These are phyloP conservation scores for Diplodus sargus DNA, from an alignment of 2,797 vertebrate genomes.

Conservation along the genomic window DNA sequence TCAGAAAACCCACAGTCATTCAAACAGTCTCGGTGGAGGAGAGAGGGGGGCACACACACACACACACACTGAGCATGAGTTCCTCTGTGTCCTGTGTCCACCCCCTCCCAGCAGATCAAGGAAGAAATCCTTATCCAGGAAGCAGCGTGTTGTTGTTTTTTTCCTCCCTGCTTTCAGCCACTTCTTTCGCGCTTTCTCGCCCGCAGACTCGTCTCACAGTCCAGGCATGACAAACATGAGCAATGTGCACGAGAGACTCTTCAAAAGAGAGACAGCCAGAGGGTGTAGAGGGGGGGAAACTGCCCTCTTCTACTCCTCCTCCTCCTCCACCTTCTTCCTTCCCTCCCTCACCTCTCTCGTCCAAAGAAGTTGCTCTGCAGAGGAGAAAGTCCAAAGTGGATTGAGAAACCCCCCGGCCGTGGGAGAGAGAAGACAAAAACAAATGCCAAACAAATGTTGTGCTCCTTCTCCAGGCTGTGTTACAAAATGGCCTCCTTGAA, in stretches of 20 bases:
- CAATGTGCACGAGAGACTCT: slow-evolving; percentile 38
- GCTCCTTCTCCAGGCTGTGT: slow-evolving; percentile 63
- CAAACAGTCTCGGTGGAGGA: slow-evolving; percentile 53
- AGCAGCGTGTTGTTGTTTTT: slow-evolving; percentile 42
- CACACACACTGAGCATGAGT: slow-evolving; percentile 29
- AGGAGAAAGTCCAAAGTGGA: slow-evolving; percentile 81
- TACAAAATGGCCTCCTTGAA: slow-evolving; percentile 88
- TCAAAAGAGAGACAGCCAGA: slow-evolving; percentile 28
- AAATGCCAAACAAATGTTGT: slow-evolving; percentile 74
- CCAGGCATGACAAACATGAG: slow-evolving; percentile 56
- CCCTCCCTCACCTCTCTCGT: slow-evolving; percentile 36
- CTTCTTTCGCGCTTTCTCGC: slow-evolving; percentile 31
- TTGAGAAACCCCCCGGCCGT: slow-evolving; percentile 62
- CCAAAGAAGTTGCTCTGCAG: slow-evolving; percentile 68
- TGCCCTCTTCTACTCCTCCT: slow-evolving; percentile 28
- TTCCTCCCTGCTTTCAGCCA: slow-evolving; percentile 40
- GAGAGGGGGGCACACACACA: slow-evolving; percentile 41
- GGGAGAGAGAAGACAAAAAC: slow-evolving; percentile 51
- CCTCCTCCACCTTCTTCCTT: slow-evolving; percentile 51
- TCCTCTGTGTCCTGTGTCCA: slow-evolving; percentile 61
- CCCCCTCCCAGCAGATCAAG: slow-evolving; percentile 57
- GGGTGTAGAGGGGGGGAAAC: slow-evolving; percentile 1
- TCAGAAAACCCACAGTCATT: slow-evolving; percentile 67
- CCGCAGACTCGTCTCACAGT: slow-evolving; percentile 57
- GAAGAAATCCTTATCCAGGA: slow-evolving; percentile 75